Evolutionary conservation across 1,140 invertebrate genomes (phyloP).

Genomic region (Pseudomyrmex concolor): DNA sequence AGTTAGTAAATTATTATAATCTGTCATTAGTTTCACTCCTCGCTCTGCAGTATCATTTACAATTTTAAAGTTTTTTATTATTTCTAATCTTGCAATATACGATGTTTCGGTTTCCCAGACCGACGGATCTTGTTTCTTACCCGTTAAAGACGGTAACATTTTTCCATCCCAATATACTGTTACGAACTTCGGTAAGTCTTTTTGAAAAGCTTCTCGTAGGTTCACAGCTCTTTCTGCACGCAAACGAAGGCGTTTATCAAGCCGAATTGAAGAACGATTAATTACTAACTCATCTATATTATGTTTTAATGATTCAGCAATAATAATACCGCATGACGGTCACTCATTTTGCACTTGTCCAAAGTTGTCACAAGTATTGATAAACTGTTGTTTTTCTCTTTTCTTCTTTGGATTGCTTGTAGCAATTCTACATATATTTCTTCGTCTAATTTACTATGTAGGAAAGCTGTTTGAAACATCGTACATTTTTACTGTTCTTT

Average conservation of each 20-base stretch:
- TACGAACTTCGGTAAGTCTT: background rate
- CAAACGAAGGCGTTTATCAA: background rate
- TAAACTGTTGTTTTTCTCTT: background rate
- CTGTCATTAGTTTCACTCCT: too few relatives aligned
- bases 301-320: background rate
- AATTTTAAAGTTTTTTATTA: too few relatives aligned
- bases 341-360: background rate
- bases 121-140: too few relatives aligned
- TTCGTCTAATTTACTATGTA: constrained; percentile 8
- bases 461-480: constrained; percentile 41
- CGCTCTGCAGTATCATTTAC: too few relatives aligned
- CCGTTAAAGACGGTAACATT: too few relatives aligned
- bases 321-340: constrained; percentile 6
- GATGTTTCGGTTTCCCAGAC: too few relatives aligned
- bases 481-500: background rate
- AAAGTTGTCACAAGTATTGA: background rate
- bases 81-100: too few relatives aligned
- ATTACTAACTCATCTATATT: constrained; percentile 9
- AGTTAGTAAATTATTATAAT: too few relatives aligned
- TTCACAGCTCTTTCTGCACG: background rate
- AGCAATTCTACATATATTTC: constrained; percentile 47
- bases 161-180: too few relatives aligned
- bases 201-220: background rate
- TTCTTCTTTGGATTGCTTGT: background rate
- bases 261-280: constrained; percentile 12